Percentiles rank a stretch among this genome's conserved stretches.
phyloP scores from a whole-genome alignment of 2,888 invertebrate genomes.

The Steinernema hermaphroditum region DNA sequence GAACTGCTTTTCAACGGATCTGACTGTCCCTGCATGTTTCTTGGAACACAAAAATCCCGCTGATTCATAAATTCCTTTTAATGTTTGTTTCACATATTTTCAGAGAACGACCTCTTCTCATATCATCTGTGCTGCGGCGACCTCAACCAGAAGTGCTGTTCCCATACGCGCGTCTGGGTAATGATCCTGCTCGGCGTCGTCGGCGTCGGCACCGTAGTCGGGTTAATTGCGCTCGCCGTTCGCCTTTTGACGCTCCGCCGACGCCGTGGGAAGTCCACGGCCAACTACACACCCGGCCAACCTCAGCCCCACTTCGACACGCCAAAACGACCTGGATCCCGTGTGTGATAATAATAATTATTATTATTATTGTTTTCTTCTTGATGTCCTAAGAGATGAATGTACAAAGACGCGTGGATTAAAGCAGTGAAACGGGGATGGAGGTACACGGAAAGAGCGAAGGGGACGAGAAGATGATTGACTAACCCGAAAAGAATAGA shows the following conservation, averaged over 20 bases:
- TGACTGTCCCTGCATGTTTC: too few species aligned
- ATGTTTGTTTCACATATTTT: too few species aligned
- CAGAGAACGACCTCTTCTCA: conserved; percentile 19
- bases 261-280: not conserved
- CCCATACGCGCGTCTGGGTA: conserved; percentile 8
- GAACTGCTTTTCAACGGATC: too few species aligned
- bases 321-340: not conserved
- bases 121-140: conserved; percentile 6
- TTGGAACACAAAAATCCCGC: too few species aligned
- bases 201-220: not conserved
- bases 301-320: not conserved
- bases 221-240: not conserved
- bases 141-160: conserved; percentile 3
- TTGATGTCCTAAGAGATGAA: not conserved
- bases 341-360: not conserved
- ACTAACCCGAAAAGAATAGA: not conserved
- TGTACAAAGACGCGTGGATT: conserved; percentile 17
- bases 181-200: conserved; percentile 3
- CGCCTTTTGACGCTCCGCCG: not conserved
- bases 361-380: conserved; percentile 1
- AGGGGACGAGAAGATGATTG: not conserved
- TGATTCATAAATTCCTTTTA: too few species aligned
- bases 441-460: not conserved
- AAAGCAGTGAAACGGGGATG: conserved; percentile 8
- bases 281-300: not conserved